A percentile compares a stretch with the other conserved stretches of the same genome.
Evolutionary conservation across 2,797 vertebrate genomes (phyloP).

Genomic region (Toxotes lorentzi): DNA sequence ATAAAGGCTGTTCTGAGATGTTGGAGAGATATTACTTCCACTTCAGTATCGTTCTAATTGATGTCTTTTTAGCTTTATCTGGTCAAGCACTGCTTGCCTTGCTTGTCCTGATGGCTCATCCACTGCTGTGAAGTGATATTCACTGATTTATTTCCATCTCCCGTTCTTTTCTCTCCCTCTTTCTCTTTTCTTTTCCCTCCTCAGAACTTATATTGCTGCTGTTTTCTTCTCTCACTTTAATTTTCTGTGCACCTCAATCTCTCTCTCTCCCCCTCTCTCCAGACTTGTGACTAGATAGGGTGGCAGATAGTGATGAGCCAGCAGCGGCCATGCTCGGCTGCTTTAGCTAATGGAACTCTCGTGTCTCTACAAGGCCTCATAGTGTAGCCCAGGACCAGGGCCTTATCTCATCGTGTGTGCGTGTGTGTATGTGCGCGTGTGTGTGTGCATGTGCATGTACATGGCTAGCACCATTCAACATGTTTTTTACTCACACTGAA

Average conservation of each 20-base stretch:
- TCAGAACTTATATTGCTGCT: slow-evolving; percentile 43
- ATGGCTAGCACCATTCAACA: slow-evolving; percentile 7
- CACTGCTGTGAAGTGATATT: slow-evolving; percentile 45
- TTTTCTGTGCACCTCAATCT: slow-evolving; percentile 33
- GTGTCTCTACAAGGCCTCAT: slow-evolving; percentile 78
- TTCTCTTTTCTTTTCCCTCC: slow-evolving; percentile 18
- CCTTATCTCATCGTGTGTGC: slow-evolving; percentile 66
- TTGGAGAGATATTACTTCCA: too few relatives aligned
- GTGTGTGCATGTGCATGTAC: slow-evolving; percentile 11
- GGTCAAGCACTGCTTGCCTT: too few relatives aligned
- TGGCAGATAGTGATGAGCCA: slow-evolving; percentile 82
- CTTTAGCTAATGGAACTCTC: slow-evolving; percentile 82
- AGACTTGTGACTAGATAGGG: slow-evolving; percentile 64
- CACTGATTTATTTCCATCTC: slow-evolving; percentile 70
- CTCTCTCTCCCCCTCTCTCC: slow-evolving; percentile 29
- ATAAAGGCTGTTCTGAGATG: too few relatives aligned
- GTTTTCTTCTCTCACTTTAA: slow-evolving; percentile 44
- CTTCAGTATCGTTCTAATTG: too few relatives aligned
- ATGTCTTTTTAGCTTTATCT: too few relatives aligned
- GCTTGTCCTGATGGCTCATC: too few relatives aligned
- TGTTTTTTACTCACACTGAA: neutral
- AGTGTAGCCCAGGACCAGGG: slow-evolving; percentile 60
- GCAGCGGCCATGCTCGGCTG: slow-evolving; percentile 78
- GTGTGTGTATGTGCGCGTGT: slow-evolving; percentile 33
- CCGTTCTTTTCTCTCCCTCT: slow-evolving; percentile 5